Evolutionary conservation across 2,888 invertebrate species (phyloP), one percentile per base, ranked within the genome.

Genomic region (Silvanus unidentatus): DNA sequence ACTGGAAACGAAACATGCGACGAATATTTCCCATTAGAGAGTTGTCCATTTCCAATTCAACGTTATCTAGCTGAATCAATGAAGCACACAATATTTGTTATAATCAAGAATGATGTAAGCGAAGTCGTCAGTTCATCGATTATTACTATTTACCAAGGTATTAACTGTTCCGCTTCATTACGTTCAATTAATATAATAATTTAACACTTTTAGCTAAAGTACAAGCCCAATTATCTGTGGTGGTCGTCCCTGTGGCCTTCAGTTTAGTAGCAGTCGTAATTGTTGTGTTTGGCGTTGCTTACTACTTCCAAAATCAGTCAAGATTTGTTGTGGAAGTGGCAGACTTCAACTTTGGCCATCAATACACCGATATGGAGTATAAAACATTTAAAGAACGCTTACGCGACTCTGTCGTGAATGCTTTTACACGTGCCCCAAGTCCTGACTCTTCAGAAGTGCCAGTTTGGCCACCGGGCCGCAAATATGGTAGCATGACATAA

Each of bases 311-410:
- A 66, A 88, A 85, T 64, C 78, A 86, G 56, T 83, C 86, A n/a
- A 57, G 62, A 61, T 85, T 85, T 61, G 84, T 81, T 1, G 79
- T 93, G 37, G 93, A 93, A 76, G 91, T 91, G 10, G 92, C 93
- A 0, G 88, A 93, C 69, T 93, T 93, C 63, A 89, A 93, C 69
- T 93, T 93, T 66, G 89, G 90, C 0, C 86, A 85, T 60, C 80
- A 81, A 63, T 82, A 80, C 55, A 80, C 83, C 11, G 88, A 90
- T 55, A 77, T 88, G 72, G 90, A 91, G 62, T 92, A 90, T 67
- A 91, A 89, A 73, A 89, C 91, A 12, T 92, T 93, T 66, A 77
- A 77, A 40, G 90, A 91, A 64, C 78, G 92, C 35, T 76, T 93
- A 1, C 75, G 84, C 30, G 91, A 91, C 55, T 88, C 90, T 35